A percentile compares a stretch with the other conserved stretches of the same genome.
Conservation (phyloP, 2,888 invertebrate species). For the Cryptocheilus praepositus region DNA sequence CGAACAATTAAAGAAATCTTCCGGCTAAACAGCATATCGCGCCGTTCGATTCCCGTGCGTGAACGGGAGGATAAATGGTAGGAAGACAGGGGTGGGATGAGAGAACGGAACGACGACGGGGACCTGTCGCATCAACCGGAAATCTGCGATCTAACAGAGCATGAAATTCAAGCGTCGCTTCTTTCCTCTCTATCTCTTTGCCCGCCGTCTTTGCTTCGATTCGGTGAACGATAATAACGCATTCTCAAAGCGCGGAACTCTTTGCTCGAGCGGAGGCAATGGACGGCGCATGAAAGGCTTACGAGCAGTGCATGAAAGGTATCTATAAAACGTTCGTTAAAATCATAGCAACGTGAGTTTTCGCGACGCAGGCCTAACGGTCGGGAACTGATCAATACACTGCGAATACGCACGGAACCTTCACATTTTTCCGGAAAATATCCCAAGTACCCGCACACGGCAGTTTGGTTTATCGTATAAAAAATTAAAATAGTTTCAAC, state of each 20-base stretch:
- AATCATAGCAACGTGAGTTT: too few species aligned
- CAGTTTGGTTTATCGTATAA: too few species aligned
- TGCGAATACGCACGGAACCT: too few species aligned
- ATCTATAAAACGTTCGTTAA: too few species aligned
- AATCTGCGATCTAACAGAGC: constrained; percentile 42
- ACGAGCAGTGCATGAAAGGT: too few species aligned
- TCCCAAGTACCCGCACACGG: too few species aligned
- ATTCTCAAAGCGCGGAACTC: constrained; percentile 15
- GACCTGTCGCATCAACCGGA: constrained; percentile 27
- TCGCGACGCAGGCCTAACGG: too few species aligned
- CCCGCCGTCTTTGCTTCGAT: constrained; percentile 31
- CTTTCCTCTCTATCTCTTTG: neutral
- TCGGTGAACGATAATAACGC: constrained; percentile 12
- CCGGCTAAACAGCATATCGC: neutral
- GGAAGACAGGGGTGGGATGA: neutral
- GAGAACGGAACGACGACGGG: constrained; percentile 13
- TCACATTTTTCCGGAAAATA: too few species aligned
- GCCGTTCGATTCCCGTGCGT: too few species aligned
- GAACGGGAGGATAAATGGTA: too few species aligned
- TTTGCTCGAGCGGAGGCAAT: constrained; percentile 13
- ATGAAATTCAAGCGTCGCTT: constrained; percentile 41
- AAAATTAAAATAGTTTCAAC: too few species aligned
- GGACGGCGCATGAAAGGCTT: constrained; percentile 9
- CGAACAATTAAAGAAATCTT: neutral
- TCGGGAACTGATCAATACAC: too few species aligned